phyloP scores from a whole-genome alignment of 2,113 vertebrate species.

The Stercorarius parasiticus region DNA sequence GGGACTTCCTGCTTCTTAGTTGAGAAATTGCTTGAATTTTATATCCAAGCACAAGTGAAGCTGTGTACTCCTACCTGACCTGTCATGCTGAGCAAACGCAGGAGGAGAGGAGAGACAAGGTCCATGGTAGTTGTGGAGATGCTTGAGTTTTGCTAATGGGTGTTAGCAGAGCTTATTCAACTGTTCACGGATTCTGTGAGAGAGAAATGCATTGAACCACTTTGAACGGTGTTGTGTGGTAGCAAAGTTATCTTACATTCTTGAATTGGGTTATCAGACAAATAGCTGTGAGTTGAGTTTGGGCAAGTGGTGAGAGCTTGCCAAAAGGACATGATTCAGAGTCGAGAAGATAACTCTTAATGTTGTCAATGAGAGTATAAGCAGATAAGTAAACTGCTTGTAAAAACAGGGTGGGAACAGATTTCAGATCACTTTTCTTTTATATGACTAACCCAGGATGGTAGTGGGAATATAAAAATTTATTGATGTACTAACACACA shows the following conservation, averaged over 20 bases:
- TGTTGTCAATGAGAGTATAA: background rate
- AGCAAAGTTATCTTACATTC: background rate
- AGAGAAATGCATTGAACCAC: background rate
- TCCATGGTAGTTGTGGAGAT: background rate
- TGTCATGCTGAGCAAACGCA: background rate
- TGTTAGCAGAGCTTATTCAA: background rate
- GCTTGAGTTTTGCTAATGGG: background rate
- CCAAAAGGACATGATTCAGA: background rate
- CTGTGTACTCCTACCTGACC: background rate
- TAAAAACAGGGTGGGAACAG: background rate
- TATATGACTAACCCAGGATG: background rate
- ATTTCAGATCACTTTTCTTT: background rate
- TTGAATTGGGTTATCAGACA: background rate
- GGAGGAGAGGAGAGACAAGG: background rate
- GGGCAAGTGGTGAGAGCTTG: background rate
- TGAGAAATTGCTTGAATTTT: background rate
- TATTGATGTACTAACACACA: rapidly evolving
- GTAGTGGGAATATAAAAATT: background rate
- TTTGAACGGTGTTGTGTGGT: background rate
- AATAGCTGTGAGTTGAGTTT: background rate
- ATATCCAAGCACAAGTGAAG: background rate
- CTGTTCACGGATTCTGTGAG: background rate
- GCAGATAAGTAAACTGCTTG: background rate
- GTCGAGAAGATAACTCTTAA: background rate
- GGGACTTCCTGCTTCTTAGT: background rate